Evolutionary conservation across 2,113 vertebrate genomes (phyloP), one percentile per base, ranked within the genome.

Genomic region (Phylloscopus trochiloides): DNA sequence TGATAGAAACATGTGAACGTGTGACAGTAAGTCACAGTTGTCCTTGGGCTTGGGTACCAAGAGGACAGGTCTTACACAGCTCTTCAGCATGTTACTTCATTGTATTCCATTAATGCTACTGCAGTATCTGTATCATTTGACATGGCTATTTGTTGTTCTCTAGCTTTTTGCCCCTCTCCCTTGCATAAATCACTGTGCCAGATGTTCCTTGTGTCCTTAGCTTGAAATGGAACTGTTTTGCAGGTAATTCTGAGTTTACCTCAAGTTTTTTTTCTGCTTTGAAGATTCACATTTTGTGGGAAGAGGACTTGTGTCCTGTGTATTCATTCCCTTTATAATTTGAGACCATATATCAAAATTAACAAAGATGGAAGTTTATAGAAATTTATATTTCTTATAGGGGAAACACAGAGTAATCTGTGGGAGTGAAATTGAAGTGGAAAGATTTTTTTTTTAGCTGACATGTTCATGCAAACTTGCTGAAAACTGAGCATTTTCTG

Each of bases 11-110:
- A 0, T 51, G 42, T 89, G 97, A 97, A 85, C 76, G 66, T 74
- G 91, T 98, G 84, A 96, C 90, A 72, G 98, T 98, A 95, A 96
- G 96, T 96, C 63, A 79, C 75, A 85, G 10, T 34, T 76, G 88
- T 20, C 13, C 9, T 89, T 81, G 32, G 10, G 2, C 63, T 70
- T 40, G 21, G 17, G 3, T 76, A 40, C 18, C 11, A n/a, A 17
- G 43, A 84, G 15, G 4, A 20, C 9, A 36, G 7, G 7, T 84
- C 51, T 70, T 66, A 54, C 58, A 15, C 38, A 75, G 29, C 48
- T 88, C 7, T 18, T 78, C 45, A n/a, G 6, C 42, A 15, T n/a
- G 5, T 65, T 66, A 67, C n/a, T 54, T 45, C 5, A 19, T 43
- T 36, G 0, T 42, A 8, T 50, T 58, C 16, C 9, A 7, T 78